phyloP scores from a whole-genome alignment of 2,888 invertebrate genomes.

The Mechanitis mazaeus region DNA sequence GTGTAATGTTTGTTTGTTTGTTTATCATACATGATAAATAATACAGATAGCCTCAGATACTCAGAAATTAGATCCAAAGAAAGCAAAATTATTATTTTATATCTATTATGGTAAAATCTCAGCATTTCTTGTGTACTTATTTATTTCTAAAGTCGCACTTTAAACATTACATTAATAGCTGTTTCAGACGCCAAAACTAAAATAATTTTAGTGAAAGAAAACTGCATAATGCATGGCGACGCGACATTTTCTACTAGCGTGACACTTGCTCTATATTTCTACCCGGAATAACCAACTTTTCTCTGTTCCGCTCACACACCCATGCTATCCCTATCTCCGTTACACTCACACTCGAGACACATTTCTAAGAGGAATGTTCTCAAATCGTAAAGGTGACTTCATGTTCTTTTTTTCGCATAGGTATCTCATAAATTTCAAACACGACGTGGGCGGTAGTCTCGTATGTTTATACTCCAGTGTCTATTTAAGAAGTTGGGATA shows the following conservation, averaged over 20 bases:
- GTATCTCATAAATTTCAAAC: slow-evolving; percentile 13
- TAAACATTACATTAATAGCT: too few relatives aligned
- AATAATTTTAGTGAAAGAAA: too few relatives aligned
- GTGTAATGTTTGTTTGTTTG: too few relatives aligned
- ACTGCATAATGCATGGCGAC: too few relatives aligned
- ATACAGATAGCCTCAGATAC: too few relatives aligned
- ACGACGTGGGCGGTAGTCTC: slow-evolving; percentile 8
- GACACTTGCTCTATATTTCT: slow-evolving; percentile 22
- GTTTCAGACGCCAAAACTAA: too few relatives aligned
- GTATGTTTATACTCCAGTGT: slow-evolving; percentile 18
- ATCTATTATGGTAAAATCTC: too few relatives aligned
- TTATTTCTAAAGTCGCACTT: too few relatives aligned
- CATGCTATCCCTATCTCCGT: background rate
- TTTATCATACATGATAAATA: too few relatives aligned
- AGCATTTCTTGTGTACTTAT: too few relatives aligned
- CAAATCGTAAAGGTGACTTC: slow-evolving; percentile 38
- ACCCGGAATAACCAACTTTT: slow-evolving; percentile 20
- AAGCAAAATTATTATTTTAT: too few relatives aligned
- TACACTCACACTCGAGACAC: slow-evolving; percentile 24
- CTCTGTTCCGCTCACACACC: slow-evolving; percentile 14
- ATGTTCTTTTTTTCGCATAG: slow-evolving; percentile 22
- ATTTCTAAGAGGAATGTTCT: slow-evolving; percentile 31
- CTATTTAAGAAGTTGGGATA: background rate
- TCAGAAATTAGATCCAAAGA: too few relatives aligned
- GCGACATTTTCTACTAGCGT: background rate